Conservation (phyloP, 2,888 invertebrate species). For the Eumerus sabulonum region DNA sequence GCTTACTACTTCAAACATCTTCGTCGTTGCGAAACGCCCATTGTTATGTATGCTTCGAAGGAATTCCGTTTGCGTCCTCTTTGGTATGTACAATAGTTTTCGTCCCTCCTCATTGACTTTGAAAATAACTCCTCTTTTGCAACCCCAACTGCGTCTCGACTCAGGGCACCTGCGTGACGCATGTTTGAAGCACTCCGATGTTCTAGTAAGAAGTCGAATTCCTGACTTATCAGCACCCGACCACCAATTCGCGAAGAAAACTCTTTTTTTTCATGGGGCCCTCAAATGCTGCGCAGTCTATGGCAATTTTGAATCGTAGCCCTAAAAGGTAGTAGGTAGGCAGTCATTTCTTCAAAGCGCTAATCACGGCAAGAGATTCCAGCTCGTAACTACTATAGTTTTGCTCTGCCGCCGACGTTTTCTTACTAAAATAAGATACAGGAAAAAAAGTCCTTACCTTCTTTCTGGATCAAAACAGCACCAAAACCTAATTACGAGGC, state of each 20-base stretch:
- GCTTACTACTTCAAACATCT: not conserved
- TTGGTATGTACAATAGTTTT: slow-evolving; percentile 3
- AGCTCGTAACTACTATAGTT: slow-evolving; percentile 41
- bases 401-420: slow-evolving; percentile 1
- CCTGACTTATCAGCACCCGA: not conserved
- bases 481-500: slow-evolving; percentile 71
- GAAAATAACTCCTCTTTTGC: slow-evolving; percentile 6
- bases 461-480: slow-evolving; percentile 70
- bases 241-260: slow-evolving; percentile 10
- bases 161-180: slow-evolving; percentile 17
- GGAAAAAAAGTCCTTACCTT: slow-evolving; percentile 58
- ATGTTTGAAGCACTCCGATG: not conserved
- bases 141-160: not conserved
- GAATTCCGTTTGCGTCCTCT: slow-evolving; percentile 6
- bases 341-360: slow-evolving; percentile 30
- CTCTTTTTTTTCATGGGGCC: not conserved
- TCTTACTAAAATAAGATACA: slow-evolving; percentile 5
- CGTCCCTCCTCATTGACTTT: slow-evolving; percentile 1
- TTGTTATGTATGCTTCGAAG: not conserved
- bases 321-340: slow-evolving; percentile 38
- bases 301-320: slow-evolving; percentile 30
- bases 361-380: slow-evolving; percentile 35
- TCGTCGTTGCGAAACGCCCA: not conserved
- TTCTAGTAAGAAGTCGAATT: slow-evolving; percentile 8
- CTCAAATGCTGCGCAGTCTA: slow-evolving; percentile 13